Conservation (phyloP, 2,113 vertebrate species). For the Merops nubicus region DNA sequence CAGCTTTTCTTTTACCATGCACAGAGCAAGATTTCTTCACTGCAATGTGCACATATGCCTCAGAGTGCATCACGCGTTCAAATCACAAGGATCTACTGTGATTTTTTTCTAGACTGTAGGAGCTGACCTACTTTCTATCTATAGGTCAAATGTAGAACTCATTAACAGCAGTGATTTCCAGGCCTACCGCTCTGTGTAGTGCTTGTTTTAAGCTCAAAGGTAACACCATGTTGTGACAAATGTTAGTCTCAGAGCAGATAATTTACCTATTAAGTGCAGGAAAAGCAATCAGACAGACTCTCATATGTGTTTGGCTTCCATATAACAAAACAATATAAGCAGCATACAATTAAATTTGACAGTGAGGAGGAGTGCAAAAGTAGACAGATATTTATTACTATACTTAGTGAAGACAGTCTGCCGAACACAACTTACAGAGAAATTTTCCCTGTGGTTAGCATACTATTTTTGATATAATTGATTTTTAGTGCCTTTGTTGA, state of each 20-base stretch:
- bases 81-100: neutral
- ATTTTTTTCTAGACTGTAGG: neutral
- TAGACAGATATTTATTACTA: neutral
- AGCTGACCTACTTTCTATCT: neutral
- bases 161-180: neutral
- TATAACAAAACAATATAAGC: neutral
- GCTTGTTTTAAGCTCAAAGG: neutral
- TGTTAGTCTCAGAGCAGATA: neutral
- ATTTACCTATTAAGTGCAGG: neutral
- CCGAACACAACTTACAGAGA: neutral
- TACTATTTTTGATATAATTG: neutral
- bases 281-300: neutral
- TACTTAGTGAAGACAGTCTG: neutral
- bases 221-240: neutral
- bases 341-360: neutral
- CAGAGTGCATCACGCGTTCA: neutral
- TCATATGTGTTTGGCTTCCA: neutral
- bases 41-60: accelerated
- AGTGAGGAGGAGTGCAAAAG: neutral
- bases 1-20: neutral
- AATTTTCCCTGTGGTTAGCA: neutral
- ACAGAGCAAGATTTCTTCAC: neutral
- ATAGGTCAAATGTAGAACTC: neutral
- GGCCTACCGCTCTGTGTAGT: neutral
- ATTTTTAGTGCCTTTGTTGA: neutral